Evolutionary conservation across 2,797 vertebrate genomes (phyloP).

Genomic region (Naso thynnoides): DNA sequence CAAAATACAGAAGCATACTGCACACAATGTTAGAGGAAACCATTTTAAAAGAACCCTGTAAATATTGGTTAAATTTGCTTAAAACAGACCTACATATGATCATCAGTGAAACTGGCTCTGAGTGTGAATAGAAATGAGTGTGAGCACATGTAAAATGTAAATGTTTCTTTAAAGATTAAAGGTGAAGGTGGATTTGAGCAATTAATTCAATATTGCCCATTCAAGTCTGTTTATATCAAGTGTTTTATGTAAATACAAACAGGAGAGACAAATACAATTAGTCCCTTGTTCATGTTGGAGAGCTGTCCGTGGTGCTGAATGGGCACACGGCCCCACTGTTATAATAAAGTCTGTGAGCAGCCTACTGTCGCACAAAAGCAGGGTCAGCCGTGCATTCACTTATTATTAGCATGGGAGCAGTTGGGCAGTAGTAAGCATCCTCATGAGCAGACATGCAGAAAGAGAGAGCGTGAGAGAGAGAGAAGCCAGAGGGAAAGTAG

Average conservation of each 20-base stretch:
- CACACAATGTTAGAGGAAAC: neutral
- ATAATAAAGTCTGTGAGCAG: conserved; percentile 46
- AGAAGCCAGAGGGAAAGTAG: conserved; percentile 57
- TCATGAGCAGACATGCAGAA: conserved; percentile 70
- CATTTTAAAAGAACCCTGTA: neutral
- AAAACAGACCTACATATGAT: too few relatives aligned
- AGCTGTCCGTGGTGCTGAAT: conserved; percentile 77
- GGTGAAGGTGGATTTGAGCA: neutral
- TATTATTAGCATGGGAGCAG: conserved; percentile 68
- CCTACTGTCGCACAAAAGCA: conserved; percentile 66
- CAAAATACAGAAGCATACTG: neutral
- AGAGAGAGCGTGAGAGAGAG: conserved; percentile 40
- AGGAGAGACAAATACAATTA: neutral
- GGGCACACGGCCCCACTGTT: conserved; percentile 25
- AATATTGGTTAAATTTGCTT: neutral
- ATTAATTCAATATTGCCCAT: neutral
- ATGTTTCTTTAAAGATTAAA: neutral
- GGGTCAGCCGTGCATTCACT: conserved; percentile 73
- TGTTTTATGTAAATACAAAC: neutral
- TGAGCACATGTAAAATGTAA: neutral
- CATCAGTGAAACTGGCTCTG: neutral
- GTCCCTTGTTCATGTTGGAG: conserved; percentile 1
- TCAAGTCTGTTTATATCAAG: neutral
- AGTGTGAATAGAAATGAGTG: neutral
- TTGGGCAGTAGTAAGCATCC: conserved; percentile 63